Evolutionary conservation across 1,140 invertebrate genomes (phyloP), one percentile per base, ranked within the genome.

Genomic region (Physella acuta): DNA sequence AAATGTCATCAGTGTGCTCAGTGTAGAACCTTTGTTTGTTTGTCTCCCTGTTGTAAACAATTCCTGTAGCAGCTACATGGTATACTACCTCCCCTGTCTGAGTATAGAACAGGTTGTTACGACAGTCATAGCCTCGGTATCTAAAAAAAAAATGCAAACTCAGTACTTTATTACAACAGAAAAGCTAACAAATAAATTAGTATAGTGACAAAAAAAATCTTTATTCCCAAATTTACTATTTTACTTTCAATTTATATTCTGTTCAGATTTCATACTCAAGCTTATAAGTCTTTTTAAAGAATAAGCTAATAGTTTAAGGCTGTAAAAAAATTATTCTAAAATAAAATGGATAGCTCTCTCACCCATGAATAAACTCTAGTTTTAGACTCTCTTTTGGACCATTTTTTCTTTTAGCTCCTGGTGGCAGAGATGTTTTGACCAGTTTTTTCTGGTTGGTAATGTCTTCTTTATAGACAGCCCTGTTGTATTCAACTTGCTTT

Each of bases 71-170:
- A n/a, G 85, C 85, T 3, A 85, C 80, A 71, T 86, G 84, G 67
- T 84, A 86, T 1, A 85, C 82, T 11, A 85, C 74, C 37, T 83
- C 79, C 30, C 80, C 82, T 55, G 70, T 78, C 69, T 83, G 80
- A 0, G 82, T 80, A 72, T 84, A 86, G 72, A 86, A 85, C 58
- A 86, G 33, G 67, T 86, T 86, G 70, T 85, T 85, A 2, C 83
- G 77, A 66, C 85, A 85, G 75, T 86, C 85, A 76, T 85, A 85
- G 3, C 84, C 84, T 30, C 85, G 78, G 63, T 86, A 86, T 20
- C 83, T 85, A 75, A 5, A 80, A 28, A 37, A 34, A 66, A 33
- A 60, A 34, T 8, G 11, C 28, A 34, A 33, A 24, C 4, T 28
- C 14, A 30, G 17, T 31, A 30, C 28, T 20, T n/a, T 34, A 28